Evolutionary conservation across 2,888 invertebrate species (phyloP), one percentile per base, ranked within the genome.

Genomic region (Drosophila mercatorum): DNA sequence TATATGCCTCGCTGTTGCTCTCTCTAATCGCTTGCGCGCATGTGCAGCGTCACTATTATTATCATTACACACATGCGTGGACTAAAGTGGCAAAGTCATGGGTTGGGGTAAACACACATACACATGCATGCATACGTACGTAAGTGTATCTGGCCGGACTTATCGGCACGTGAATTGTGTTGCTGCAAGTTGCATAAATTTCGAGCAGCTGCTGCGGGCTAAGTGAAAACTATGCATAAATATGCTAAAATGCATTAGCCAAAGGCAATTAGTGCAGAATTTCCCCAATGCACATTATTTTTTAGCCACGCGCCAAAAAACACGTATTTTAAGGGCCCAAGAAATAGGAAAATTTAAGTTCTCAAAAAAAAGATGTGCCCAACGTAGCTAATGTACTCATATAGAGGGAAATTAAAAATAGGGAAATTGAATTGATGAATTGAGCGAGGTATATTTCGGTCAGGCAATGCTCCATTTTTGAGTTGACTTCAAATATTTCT

Each of bases 1-100:
- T 14, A 2, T 26, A 3, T 26, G 7, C 14, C 12, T 46, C 43
- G 61, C n/a, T 47, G 43, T 31, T 62, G 47, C 38, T 22, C 41
- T 34, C 51, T 63, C 36, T 87, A 90, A 89, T 85, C 83, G 81
- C 77, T 76, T 79, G 91, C 90, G 91, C 91, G 91, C 91, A 90
- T 90, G 90, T 89, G 90, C 90, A 87, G 69, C 83, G 81, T 83
- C 88, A 85, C 72, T 80, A 77, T 75, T 81, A 89, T 88, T 82
- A 89, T 80, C 81, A 83, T 75, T 74, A 75, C 72, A 71, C 66
- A 59, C 60, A 67, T 59, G 53, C 69, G 61, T 64, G 44, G 49
- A 38, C 65, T 68, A 60, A 83, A 72, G 83, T 72, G 69, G 82
- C 84, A 80, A 66, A 85, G 88, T 89, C 89, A 89, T 84, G 85